Conservation (phyloP, 1,140 invertebrate species). For the Zaprionus camerounensis region DNA sequence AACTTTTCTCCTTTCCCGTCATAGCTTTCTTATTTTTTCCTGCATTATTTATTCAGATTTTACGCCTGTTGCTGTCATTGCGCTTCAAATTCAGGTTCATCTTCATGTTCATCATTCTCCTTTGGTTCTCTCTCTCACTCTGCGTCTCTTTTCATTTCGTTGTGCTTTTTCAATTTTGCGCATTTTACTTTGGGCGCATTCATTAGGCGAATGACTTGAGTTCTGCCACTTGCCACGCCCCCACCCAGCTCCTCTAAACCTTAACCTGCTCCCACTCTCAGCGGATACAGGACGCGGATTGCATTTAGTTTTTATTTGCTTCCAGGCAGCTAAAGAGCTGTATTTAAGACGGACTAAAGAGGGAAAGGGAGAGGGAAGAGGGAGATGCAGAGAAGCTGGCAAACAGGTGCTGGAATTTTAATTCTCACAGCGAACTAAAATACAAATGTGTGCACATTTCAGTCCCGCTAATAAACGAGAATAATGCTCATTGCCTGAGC, state of each 20-base stretch:
- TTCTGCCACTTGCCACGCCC: conserved; percentile 58
- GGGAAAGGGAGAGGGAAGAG: background rate
- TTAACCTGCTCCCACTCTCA: background rate
- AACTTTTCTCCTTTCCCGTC: conserved; percentile 32
- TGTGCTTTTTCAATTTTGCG: conserved; percentile 55
- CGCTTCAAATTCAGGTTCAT: conserved; percentile 38
- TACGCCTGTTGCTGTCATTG: conserved; percentile 73
- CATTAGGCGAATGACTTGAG: conserved; percentile 77
- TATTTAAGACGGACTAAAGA: background rate
- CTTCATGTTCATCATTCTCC: conserved; percentile 39
- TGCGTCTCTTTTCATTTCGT: conserved; percentile 11
- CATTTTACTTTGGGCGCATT: conserved; percentile 66
- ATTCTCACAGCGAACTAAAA: conserved; percentile 43
- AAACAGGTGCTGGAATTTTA: conserved; percentile 30
- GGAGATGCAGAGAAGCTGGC: background rate
- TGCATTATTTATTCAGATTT: conserved; percentile 79
- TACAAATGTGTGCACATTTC: conserved; percentile 39
- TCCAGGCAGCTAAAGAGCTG: conserved; percentile 30
- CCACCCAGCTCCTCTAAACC: background rate
- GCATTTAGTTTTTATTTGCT: conserved; percentile 45
- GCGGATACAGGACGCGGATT: conserved; percentile 12
- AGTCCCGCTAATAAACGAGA: conserved; percentile 37
- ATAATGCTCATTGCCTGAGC: conserved; percentile 8
- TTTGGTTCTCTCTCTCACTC: conserved; percentile 3
- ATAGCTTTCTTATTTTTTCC: conserved; percentile 11